A percentile compares a stretch with the other conserved stretches of the same genome.
These are phyloP conservation scores for Acronicta alni DNA, from an alignment of 2,888 invertebrate genomes.

Conservation along the genomic window DNA sequence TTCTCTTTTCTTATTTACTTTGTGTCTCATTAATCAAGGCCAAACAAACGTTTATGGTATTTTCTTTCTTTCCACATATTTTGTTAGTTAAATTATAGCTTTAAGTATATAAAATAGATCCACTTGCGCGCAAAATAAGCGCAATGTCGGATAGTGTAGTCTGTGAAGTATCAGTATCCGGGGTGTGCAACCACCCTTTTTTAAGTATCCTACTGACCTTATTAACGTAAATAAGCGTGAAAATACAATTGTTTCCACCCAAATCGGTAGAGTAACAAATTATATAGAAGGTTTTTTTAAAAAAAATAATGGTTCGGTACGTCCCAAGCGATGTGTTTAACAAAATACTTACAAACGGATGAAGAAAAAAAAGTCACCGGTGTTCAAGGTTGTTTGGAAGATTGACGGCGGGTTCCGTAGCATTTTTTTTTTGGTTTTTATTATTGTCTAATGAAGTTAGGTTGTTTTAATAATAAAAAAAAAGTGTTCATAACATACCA, in stretches of 20 bases:
- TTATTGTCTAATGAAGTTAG: background rate
- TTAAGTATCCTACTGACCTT: background rate
- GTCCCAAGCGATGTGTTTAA: conserved; percentile 50
- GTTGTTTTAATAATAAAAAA: too few relatives aligned
- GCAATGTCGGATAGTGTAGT: too few relatives aligned
- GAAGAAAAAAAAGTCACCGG: conserved; percentile 31
- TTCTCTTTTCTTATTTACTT: too few relatives aligned
- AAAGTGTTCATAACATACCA: too few relatives aligned
- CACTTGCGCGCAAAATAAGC: too few relatives aligned
- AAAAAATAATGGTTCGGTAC: conserved; percentile 18
- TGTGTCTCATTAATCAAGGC: too few relatives aligned
- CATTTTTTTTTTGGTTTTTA: background rate
- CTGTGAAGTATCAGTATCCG: too few relatives aligned
- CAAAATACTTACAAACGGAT: conserved; percentile 54
- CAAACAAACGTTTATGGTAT: too few relatives aligned
- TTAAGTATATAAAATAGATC: too few relatives aligned
- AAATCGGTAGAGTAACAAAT: conserved; percentile 42
- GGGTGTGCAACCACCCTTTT: background rate
- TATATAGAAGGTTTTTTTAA: conserved; percentile 14
- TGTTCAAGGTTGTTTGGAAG: conserved; percentile 16
- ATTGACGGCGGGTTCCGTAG: conserved; percentile 24
- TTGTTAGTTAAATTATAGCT: too few relatives aligned
- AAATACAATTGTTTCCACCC: conserved; percentile 22
- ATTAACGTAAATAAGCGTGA: conserved; percentile 7
- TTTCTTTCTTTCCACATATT: too few relatives aligned